Evolutionary conservation across 1,140 invertebrate species (phyloP).

Genomic region (Euura lappo): DNA sequence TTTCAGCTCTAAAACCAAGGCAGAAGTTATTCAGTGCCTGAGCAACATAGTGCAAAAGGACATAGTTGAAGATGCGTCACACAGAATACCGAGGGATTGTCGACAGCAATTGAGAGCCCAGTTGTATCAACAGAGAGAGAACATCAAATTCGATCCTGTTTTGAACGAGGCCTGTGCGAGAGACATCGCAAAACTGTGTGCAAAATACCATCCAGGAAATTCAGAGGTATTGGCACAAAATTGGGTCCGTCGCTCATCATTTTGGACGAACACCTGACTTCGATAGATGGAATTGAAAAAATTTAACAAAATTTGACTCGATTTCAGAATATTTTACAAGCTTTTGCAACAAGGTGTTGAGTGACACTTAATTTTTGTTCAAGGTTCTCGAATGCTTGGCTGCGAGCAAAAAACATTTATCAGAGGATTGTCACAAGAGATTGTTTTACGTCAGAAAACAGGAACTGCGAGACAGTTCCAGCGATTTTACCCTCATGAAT

Average conservation of each 20-base stretch:
- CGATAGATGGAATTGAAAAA: slow-evolving; percentile 20
- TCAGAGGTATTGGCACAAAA: slow-evolving; percentile 68
- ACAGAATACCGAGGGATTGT: slow-evolving; percentile 83
- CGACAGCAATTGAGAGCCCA: slow-evolving; percentile 87
- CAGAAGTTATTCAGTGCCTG: slow-evolving; percentile 89
- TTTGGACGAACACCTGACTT: background rate
- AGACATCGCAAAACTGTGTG: slow-evolving; percentile 83
- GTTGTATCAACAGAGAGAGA: slow-evolving; percentile 87
- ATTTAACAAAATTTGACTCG: slow-evolving; percentile 11
- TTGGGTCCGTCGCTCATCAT: too few relatives aligned
- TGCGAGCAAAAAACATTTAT: slow-evolving; percentile 71
- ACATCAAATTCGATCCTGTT: slow-evolving; percentile 82
- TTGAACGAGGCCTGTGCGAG: slow-evolving; percentile 74
- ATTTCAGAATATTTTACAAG: background rate
- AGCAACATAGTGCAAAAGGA: slow-evolving; percentile 90
- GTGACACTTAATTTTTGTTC: slow-evolving; percentile 22
- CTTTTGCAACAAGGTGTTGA: slow-evolving; percentile 1
- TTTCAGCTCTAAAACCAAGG: slow-evolving; percentile 74
- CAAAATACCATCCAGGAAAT: slow-evolving; percentile 75
- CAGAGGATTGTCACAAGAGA: slow-evolving; percentile 74
- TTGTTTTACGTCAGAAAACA: slow-evolving; percentile 86
- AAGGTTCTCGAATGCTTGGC: slow-evolving; percentile 90
- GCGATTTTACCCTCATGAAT: slow-evolving; percentile 84
- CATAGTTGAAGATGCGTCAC: slow-evolving; percentile 78
- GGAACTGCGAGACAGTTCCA: slow-evolving; percentile 82